Evolutionary conservation across 2,888 invertebrate genomes (phyloP), one percentile per base, ranked within the genome.

Genomic region (Polydesmus complanatus): DNA sequence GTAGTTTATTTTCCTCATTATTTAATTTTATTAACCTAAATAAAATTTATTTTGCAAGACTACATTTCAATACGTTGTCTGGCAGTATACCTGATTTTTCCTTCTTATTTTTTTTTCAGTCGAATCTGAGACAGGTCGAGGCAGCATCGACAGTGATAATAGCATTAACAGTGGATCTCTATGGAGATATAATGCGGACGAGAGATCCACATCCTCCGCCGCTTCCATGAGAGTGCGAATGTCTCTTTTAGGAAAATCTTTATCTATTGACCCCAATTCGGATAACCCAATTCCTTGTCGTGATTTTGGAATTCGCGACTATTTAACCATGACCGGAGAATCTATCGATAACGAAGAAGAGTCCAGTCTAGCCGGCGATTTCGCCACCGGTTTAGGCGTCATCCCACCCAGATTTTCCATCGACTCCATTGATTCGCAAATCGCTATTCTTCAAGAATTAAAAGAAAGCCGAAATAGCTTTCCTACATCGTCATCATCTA

Each of bases 241-340:
- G 37, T 37, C 37, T 8, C 54, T 60, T 23, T 27, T 60, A 48
- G 54, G 60, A 14, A 37, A 49, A 54, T 52, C 52, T 54, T 21
- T 54, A 37, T 61, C 61, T 37, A 18, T 61, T 8, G 61, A 61
- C 37, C 19, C 50, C 27, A 25, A 53, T 25, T 22, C 27, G 47
- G 56, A 56, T 27, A 53, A n/a, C 23, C 48, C 23, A 14, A 49
- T 54, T 3, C 23, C 54, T 5, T 51, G 53, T 3, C 48, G 52
- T 18, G 62, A 62, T 50, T 62, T 62, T 23, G 62, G 62, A n/a
- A 62, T 62, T 23, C 37, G 48, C 2, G 62, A 62, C 50, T 62
- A 58, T 47, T 22, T 62, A 26, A 58, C 26, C 22, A 50, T 27
- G 27, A 54, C 54, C 21, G 50, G 37, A 47, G 62, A 62, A 47